Percentiles rank a stretch among this genome's conserved stretches.
These are phyloP conservation scores for Motacilla alba DNA, from an alignment of 2,113 vertebrate genomes.

Conservation along the genomic window DNA sequence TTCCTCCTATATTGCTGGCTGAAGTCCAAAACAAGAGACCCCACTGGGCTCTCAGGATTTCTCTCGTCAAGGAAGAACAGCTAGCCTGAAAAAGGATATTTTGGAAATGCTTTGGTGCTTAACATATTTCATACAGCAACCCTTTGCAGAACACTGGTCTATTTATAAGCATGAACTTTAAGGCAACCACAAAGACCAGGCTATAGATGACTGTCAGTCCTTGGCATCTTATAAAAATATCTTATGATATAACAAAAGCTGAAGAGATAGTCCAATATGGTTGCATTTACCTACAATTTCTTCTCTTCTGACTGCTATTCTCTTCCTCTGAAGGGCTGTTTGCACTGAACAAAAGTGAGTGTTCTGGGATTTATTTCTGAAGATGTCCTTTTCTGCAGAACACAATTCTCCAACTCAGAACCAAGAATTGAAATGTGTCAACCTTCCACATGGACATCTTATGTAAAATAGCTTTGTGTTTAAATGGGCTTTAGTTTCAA, in stretches of 20 bases:
- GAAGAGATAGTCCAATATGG: not conserved
- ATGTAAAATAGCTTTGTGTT: slow-evolving; percentile 50
- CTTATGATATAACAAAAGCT: not conserved
- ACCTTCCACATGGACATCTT: not conserved
- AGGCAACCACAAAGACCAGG: not conserved
- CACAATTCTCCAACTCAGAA: not conserved
- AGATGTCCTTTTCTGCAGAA: not conserved
- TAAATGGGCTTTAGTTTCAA: slow-evolving; percentile 38
- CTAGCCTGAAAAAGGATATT: not conserved
- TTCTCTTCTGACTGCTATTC: not conserved
- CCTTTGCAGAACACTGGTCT: not conserved
- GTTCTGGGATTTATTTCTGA: not conserved
- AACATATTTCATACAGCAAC: not conserved
- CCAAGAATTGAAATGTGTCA: not conserved
- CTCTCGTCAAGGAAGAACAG: not conserved
- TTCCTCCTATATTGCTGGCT: not conserved
- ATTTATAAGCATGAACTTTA: not conserved
- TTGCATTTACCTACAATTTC: not conserved
- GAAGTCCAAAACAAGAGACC: not conserved
- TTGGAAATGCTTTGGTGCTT: slow-evolving; percentile 10
- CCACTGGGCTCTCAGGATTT: not conserved
- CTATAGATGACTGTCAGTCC: not conserved
- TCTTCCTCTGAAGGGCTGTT: not conserved
- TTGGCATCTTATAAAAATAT: not conserved
- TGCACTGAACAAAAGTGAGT: not conserved